A percentile compares a stretch with the other conserved stretches of the same genome.
Conservation (phyloP, 2,888 invertebrate genomes). For the Euclidia mi region DNA sequence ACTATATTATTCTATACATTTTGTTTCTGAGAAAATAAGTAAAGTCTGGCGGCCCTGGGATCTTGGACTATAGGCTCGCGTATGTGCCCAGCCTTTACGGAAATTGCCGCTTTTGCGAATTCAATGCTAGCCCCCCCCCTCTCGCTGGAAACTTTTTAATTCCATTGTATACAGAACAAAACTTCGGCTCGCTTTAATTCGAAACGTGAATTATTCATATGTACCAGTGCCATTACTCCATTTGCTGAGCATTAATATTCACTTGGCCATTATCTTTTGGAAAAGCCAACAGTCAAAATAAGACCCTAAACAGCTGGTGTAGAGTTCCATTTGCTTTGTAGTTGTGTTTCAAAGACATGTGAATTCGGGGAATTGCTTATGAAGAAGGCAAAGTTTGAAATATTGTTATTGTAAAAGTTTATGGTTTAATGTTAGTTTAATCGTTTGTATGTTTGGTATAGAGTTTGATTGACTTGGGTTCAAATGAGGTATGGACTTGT, state of each 20-base stretch:
- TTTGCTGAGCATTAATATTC: slow-evolving; percentile 68
- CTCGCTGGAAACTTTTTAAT: slow-evolving; percentile 63
- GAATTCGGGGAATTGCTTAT: slow-evolving; percentile 60
- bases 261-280: slow-evolving; percentile 59
- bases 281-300: slow-evolving; percentile 21
- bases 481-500: not conserved
- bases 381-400: slow-evolving; percentile 63
- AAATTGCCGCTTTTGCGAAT: slow-evolving; percentile 60
- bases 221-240: slow-evolving; percentile 66
- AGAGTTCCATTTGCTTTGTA: slow-evolving; percentile 26
- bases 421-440: slow-evolving; percentile 59
- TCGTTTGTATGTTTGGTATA: slow-evolving; percentile 40
- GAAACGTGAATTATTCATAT: slow-evolving; percentile 71
- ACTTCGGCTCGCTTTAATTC: slow-evolving; percentile 65
- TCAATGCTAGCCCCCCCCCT: slow-evolving; percentile 43
- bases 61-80: slow-evolving; percentile 13
- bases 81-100: slow-evolving; percentile 45
- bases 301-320: slow-evolving; percentile 18
- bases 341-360: slow-evolving; percentile 53
- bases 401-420: slow-evolving; percentile 62
- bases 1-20: too few relatives aligned
- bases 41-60: too few relatives aligned
- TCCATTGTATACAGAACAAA: slow-evolving; percentile 68
- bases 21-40: too few relatives aligned
- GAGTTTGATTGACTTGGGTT: slow-evolving; percentile 36